Percentiles rank a stretch among this genome's conserved stretches.
Conservation (phyloP, 2,113 vertebrate genomes). For the Psittacula cyanocephala region DNA sequence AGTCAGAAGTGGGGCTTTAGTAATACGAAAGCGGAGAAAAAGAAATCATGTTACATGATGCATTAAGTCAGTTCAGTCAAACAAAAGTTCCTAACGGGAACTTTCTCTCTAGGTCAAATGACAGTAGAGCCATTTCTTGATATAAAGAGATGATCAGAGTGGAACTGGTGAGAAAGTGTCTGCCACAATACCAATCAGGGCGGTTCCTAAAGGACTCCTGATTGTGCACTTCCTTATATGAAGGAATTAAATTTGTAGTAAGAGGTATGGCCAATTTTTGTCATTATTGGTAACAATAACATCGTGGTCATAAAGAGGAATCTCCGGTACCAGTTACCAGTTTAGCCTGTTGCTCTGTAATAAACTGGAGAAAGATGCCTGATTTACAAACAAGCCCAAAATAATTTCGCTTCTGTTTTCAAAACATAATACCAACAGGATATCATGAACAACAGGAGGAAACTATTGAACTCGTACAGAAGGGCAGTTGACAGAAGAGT, state of each 20-base stretch:
- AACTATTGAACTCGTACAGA: neutral
- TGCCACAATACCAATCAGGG: neutral
- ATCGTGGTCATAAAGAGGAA: neutral
- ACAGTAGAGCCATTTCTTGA: neutral
- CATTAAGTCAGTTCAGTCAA: neutral
- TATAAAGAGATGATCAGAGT: neutral
- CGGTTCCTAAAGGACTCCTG: neutral
- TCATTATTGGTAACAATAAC: neutral
- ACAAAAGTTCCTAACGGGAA: neutral
- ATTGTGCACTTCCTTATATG: neutral
- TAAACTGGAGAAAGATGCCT: neutral
- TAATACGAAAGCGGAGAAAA: neutral
- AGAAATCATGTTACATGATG: neutral
- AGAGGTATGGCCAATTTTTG: neutral
- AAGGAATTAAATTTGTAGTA: neutral
- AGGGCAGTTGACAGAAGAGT: neutral
- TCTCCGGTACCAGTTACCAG: neutral
- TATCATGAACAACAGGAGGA: constrained; percentile 13
- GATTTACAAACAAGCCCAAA: neutral
- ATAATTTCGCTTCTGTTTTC: neutral
- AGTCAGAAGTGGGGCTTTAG: neutral
- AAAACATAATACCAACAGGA: neutral
- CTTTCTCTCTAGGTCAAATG: neutral
- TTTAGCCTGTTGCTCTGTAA: neutral
- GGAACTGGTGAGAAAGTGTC: neutral